Evolutionary conservation across 2,888 invertebrate species (phyloP).

Genomic region (Antheraea yamamai): DNA sequence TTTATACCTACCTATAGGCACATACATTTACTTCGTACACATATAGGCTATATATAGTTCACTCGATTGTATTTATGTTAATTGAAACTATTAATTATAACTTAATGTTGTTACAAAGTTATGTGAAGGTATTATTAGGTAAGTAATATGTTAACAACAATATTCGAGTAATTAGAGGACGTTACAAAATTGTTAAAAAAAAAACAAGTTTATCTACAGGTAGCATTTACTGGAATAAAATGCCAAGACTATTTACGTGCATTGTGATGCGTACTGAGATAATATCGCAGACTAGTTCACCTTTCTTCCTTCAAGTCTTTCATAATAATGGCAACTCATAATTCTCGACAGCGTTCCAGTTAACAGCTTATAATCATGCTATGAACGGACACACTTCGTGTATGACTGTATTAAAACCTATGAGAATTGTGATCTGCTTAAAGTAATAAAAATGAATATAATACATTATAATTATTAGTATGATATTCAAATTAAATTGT

Average conservation of each 20-base stretch:
- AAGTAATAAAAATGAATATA: background rate
- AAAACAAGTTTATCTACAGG: slow-evolving; percentile 33
- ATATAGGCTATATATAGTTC: background rate
- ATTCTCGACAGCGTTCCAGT: slow-evolving; percentile 27
- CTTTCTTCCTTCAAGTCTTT: slow-evolving; percentile 59
- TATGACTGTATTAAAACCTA: slow-evolving; percentile 5
- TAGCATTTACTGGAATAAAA: slow-evolving; percentile 47
- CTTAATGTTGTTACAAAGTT: background rate
- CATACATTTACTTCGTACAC: too few species aligned
- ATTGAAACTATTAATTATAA: background rate
- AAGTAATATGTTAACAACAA: slow-evolving; percentile 10
- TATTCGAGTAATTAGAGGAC: slow-evolving; percentile 22
- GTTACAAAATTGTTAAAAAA: slow-evolving; percentile 25
- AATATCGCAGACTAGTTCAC: slow-evolving; percentile 58
- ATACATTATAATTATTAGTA: background rate
- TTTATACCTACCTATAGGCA: too few species aligned
- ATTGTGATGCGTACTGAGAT: slow-evolving; percentile 62
- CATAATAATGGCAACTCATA: slow-evolving; percentile 34
- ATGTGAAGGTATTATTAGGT: background rate
- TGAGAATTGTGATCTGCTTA: background rate
- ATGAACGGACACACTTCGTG: slow-evolving; percentile 2
- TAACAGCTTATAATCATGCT: slow-evolving; percentile 15
- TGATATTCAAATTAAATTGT: background rate
- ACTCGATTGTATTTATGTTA: background rate
- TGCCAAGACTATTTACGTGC: slow-evolving; percentile 68